Base-by-base conservation (phyloP, 2,888 invertebrate species). In the Apotomis betuletana region DNA sequence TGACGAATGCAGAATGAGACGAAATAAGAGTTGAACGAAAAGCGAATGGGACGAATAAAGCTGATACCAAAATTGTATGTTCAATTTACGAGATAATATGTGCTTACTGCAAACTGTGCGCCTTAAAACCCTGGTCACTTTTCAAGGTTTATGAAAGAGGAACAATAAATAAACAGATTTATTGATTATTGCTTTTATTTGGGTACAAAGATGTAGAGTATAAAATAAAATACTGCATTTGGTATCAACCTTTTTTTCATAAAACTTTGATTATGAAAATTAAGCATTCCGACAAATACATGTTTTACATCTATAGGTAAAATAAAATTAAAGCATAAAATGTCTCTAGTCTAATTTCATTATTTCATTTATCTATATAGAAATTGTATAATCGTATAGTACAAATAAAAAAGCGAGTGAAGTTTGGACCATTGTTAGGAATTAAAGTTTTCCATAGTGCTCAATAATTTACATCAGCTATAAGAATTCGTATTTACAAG, bases 401-500 rank as follows among this genome's bases (percentile, higher is more conserved):
- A 92, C 91, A 92, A 92, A 92, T 92, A 84, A 92, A 90, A 89
- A 92, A 92, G 92, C 92, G 83, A 91, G 90, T 90, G 90, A 91
- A 90, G 90, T 91, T 92, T 92, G 92, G 92, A 92, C 92, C 92
- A 92, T 92, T 91, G 90, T 90, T 92, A 92, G 92, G 92, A 92
- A 92, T 92, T 88, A 80, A 87, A 89, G 90, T 89, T 90, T 90
- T 91, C 91, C 91, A 87, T 90, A 88, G 90, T 91, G 91, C 90
- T 87, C 85, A 84, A 87, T 88, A 88, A 86, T 85, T 83, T 85
- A 90, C 89, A 90, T 85, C 86, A 88, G 89, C 87, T 85, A 84
- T 88, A 87, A 89, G 87, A 88, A 83, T 84, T 89, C 85, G 82
- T 90, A 92, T 92, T 90, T 92, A 92, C 91, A 91, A 90, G 83